phyloP scores from a whole-genome alignment of 2,113 vertebrate species.

The Trematomus loennbergii region DNA sequence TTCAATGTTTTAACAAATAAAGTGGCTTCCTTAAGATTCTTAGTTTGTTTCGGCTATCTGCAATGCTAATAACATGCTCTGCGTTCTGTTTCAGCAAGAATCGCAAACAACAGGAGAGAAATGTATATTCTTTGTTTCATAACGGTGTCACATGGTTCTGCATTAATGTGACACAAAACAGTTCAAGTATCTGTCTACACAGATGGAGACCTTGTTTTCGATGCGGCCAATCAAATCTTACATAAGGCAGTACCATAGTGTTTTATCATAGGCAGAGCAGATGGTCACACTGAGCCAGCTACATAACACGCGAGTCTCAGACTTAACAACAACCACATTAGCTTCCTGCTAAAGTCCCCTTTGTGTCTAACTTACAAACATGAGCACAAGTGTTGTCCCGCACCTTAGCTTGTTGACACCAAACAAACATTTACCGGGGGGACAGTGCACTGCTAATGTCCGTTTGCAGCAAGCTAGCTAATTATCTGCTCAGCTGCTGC shows the following conservation, averaged over 20 bases:
- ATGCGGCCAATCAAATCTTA: background rate
- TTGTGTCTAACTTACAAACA: background rate
- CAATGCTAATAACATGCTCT: no score
- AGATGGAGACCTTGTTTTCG: background rate
- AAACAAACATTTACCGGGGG: background rate
- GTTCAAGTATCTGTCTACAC: background rate
- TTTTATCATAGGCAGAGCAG: background rate
- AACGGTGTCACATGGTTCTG: background rate
- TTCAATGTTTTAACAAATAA: constrained; percentile 18
- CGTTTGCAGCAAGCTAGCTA: background rate
- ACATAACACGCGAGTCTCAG: background rate
- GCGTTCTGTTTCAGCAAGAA: background rate
- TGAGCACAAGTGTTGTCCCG: background rate
- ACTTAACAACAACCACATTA: background rate
- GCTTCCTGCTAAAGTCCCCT: background rate
- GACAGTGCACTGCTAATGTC: background rate
- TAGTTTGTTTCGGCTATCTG: no score
- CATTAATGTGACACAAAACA: background rate
- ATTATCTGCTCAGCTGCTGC: constrained; percentile 19
- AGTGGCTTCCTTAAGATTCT: constrained; percentile 18
- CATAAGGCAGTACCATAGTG: background rate
- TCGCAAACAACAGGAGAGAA: background rate
- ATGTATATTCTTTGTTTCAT: background rate
- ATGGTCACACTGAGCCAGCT: background rate
- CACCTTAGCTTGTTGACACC: background rate